A percentile compares a stretch with the other conserved stretches of the same genome.
Conservation (phyloP, 2,797 vertebrate species). For the Pseudochirops cupreus region DNA sequence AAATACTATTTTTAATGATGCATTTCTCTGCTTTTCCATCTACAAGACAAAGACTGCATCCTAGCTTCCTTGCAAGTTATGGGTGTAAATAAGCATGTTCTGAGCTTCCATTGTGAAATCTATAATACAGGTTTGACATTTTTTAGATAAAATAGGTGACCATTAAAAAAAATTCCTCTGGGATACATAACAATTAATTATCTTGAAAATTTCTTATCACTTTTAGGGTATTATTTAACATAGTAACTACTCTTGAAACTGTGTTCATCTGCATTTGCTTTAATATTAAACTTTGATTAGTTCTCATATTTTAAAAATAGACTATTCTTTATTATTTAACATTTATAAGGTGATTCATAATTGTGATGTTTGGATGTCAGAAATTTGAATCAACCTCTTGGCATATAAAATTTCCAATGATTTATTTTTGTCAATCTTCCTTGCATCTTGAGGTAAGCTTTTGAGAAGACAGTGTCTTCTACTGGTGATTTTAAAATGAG, state of each 20-base stretch:
- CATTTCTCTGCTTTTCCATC: neutral
- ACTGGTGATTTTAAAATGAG: neutral
- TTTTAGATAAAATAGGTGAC: neutral
- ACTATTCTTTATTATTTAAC: neutral
- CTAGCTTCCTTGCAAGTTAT: neutral
- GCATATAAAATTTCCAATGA: neutral
- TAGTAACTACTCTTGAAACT: neutral
- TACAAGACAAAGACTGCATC: neutral
- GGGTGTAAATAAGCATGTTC: neutral
- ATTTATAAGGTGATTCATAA: neutral
- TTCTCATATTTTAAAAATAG: neutral
- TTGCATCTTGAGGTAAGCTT: neutral
- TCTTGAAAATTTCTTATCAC: neutral
- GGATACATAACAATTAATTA: neutral
- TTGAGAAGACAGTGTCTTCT: neutral
- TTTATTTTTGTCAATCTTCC: neutral
- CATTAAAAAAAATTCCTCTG: neutral
- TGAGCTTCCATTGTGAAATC: neutral
- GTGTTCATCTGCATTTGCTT: neutral
- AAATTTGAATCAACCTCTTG: neutral
- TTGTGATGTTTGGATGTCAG: neutral
- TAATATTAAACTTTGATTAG: neutral
- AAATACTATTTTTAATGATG: neutral
- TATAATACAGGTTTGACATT: neutral
- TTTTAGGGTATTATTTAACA: neutral